These are phyloP conservation scores for Gastrophysa polygoni DNA, from an alignment of 2,888 invertebrate species.

Conservation along the genomic window DNA sequence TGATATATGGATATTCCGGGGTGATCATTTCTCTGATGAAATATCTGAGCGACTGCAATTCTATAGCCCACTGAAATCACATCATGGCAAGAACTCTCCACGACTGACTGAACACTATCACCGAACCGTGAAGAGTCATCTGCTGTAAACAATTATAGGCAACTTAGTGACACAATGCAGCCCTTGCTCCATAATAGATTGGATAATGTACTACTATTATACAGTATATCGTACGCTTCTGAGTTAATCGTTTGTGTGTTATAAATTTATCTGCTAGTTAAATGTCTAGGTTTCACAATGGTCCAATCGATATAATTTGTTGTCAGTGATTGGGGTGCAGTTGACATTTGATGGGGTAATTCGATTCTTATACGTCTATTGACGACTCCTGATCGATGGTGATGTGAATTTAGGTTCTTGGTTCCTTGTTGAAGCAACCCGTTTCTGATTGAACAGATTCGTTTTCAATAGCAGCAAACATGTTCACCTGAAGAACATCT, in stretches of 20 bases:
- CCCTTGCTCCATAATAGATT: constrained; percentile 55
- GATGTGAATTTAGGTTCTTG: too few species aligned
- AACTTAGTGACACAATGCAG: constrained; percentile 58
- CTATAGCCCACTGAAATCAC: constrained; percentile 17
- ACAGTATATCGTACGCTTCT: constrained; percentile 50
- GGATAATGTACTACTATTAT: constrained; percentile 55
- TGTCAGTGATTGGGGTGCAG: constrained; percentile 5
- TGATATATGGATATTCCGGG: too few species aligned
- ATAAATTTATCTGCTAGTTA: constrained; percentile 54
- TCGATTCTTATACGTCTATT: background rate
- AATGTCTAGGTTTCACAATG: constrained; percentile 37
- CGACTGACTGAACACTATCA: constrained; percentile 28
- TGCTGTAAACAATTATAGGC: constrained; percentile 59
- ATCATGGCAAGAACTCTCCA: constrained; percentile 15
- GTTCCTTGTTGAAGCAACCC: too few species aligned
- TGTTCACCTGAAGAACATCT: too few species aligned
- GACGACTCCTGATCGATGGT: too few species aligned
- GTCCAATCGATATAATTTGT: constrained; percentile 26
- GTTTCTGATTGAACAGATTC: too few species aligned
- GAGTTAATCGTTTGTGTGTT: constrained; percentile 58
- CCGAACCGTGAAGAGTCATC: constrained; percentile 55
- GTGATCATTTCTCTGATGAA: too few species aligned
- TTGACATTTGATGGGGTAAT: background rate
- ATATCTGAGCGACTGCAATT: too few species aligned
- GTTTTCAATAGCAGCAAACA: too few species aligned